Base-by-base conservation (phyloP, 64 coral and sea anemone species). In the Montipora cactus region DNA sequence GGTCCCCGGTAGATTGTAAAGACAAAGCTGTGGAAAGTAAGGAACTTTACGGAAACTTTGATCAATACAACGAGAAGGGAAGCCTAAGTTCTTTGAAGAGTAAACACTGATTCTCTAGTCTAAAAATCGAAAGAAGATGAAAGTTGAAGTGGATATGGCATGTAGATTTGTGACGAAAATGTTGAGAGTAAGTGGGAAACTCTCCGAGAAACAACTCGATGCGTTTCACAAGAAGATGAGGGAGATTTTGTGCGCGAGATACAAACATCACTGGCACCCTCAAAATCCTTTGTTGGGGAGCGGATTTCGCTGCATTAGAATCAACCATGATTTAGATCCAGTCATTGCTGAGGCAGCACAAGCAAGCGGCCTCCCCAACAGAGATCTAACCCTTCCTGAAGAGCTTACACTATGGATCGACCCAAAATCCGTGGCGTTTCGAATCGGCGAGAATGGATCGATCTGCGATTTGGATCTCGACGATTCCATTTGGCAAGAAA, bases 271-370 rank as follows among this genome's bases (percentile, higher is more conserved):
- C 51, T 99, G 98, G 98, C 98, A 99, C 74, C 98, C 95, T 5
- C 92, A 96, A 23, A 99, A 99, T 78, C 98, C 98, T 87, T 96
- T 96, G 95, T 96, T 96, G 77, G 98, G 98, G 67, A 99, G 98
- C 79, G 98, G 92, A 49, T 99, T 89, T 94, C 92, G 98, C 49
- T 99, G 98, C 92, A 99, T 99, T 70, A 90, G 98, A 47, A 99
- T 96, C 81, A 99, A 99, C 85, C 98, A 99, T 90, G 80, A 77
- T n/a, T 86, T 94, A 48, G 98, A 99, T 88, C 98, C 98, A 12
- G 82, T 99, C 74, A 83, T 99, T 47, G 78, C 79, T 75, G 89
- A 91, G 79, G 98, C 98, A 14, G 98, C 98, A 46, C 44, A 76
- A 62, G 85, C 91, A 15, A 80, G 91, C 75, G 98, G 95, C 77